These are phyloP conservation scores for Passerculus sandwichensis DNA, from an alignment of 2,797 vertebrate genomes.

Conservation along the genomic window DNA sequence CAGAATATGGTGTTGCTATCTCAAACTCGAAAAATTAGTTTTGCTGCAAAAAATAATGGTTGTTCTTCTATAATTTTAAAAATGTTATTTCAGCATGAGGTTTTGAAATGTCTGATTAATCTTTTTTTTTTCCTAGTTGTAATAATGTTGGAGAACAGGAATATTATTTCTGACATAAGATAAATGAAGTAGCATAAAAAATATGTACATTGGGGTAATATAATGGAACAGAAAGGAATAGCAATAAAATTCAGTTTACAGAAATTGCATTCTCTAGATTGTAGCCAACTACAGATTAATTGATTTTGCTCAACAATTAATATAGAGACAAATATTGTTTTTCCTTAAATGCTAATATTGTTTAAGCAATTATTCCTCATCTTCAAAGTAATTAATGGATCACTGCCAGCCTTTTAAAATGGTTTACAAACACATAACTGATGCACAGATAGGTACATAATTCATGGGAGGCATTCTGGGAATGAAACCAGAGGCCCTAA, in stretches of 20 bases:
- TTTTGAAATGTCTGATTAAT: conserved; percentile 47
- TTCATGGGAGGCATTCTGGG: neutral
- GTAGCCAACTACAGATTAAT: neutral
- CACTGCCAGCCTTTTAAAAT: neutral
- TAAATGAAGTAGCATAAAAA: conserved; percentile 30
- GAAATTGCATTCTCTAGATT: conserved; percentile 35
- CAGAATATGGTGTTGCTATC: neutral
- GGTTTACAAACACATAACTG: neutral
- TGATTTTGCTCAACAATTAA: conserved; percentile 28
- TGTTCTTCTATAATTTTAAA: conserved; percentile 7
- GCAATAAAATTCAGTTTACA: conserved; percentile 40
- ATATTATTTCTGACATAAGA: conserved; percentile 54
- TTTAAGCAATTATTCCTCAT: conserved; percentile 27
- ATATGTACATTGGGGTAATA: conserved; percentile 26
- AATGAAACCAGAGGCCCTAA: neutral
- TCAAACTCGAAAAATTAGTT: neutral
- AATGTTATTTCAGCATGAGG: neutral
- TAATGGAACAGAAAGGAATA: neutral
- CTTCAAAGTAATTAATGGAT: neutral
- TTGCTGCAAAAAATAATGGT: neutral
- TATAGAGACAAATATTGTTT: conserved; percentile 10
- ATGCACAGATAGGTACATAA: neutral
- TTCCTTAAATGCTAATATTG: conserved; percentile 33
- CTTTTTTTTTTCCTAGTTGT: conserved; percentile 13
- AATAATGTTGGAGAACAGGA: conserved; percentile 9